Base-by-base conservation (phyloP, 2,113 vertebrate genomes). In the Otus sunia region DNA sequence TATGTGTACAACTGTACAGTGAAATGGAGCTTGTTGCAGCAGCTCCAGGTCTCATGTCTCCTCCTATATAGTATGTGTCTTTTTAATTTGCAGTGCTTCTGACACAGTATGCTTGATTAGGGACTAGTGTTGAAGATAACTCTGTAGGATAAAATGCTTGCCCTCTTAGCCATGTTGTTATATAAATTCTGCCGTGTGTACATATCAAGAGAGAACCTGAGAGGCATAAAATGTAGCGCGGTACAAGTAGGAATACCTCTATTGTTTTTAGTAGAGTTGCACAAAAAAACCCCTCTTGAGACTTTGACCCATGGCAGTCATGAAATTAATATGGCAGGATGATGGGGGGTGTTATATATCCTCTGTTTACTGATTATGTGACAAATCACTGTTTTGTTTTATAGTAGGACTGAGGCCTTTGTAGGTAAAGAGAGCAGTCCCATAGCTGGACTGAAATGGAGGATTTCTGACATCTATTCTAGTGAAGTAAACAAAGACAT, bases 71-170 rank as follows among this genome's bases (percentile, higher is more conserved):
- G 30, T 17, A 86, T 78, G 79, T 86, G 75, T 96, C 94, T 81
- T 93, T 78, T 92, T 94, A 95, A 96, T 97, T 96, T 96, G 95
- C 69, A 60, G 86, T 9, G 36, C 39, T 94, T 27, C 73, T 92
- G 88, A 78, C 95, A 96, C 43, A 32, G 10, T 84, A n/a, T 37
- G 43, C 91, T 86, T 96, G 96, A 92, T 92, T 92, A 91, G 92
- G 88, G 95, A 89, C 88, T 68, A 73, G 68, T 27, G 66, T 41
- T 89, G 88, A 86, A 95, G 95, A 92, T 91, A 96, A 93, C 56
- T 96, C 92, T 85, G 64, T 87, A 85, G 92, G 76, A 97, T 89
- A 89, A 94, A 96, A 95, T 75, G 60, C 76, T 91, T 69, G 64
- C 73, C 92, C 53, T 82, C 80, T 92, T 89, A 93, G 77, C 73